These are phyloP conservation scores for Choristoneura rosaceana DNA, from an alignment of 2,888 invertebrate genomes.

Conservation along the genomic window DNA sequence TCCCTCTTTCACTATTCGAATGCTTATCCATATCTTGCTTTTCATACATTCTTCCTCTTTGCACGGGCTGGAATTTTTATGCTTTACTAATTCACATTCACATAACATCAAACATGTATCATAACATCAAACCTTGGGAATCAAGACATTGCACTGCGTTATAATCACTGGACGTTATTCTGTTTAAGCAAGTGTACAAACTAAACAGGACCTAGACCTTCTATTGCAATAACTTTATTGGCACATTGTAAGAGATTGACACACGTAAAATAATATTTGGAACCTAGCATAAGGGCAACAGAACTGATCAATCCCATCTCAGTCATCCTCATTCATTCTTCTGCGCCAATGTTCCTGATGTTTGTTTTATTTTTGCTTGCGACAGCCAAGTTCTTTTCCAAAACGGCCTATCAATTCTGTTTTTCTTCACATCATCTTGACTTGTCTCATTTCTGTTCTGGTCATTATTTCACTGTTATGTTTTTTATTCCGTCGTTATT, in stretches of 20 bases:
- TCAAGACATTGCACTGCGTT: slow-evolving; percentile 77
- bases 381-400: slow-evolving; percentile 81
- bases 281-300: slow-evolving; percentile 62
- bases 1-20: slow-evolving; percentile 78
- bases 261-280: slow-evolving; percentile 58
- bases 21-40: slow-evolving; percentile 84
- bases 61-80: slow-evolving; percentile 82
- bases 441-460: slow-evolving; percentile 72
- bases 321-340: slow-evolving; percentile 71
- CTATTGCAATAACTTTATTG: slow-evolving; percentile 58
- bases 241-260: slow-evolving; percentile 67
- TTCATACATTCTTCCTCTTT: slow-evolving; percentile 80
- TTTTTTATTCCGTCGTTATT: slow-evolving; percentile 59
- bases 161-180: slow-evolving; percentile 69
- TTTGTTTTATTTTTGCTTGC: slow-evolving; percentile 80
- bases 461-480: slow-evolving; percentile 73
- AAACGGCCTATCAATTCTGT: slow-evolving; percentile 85
- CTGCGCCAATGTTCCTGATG: slow-evolving; percentile 69
- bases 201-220: slow-evolving; percentile 42
- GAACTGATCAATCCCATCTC: slow-evolving; percentile 62
- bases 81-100: slow-evolving; percentile 80
- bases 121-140: slow-evolving; percentile 72
- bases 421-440: slow-evolving; percentile 73
- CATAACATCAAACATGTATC: too few relatives aligned
- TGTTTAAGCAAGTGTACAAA: slow-evolving; percentile 54